Conservation (phyloP, 2,113 vertebrate genomes). For the Accipiter cooperii region DNA sequence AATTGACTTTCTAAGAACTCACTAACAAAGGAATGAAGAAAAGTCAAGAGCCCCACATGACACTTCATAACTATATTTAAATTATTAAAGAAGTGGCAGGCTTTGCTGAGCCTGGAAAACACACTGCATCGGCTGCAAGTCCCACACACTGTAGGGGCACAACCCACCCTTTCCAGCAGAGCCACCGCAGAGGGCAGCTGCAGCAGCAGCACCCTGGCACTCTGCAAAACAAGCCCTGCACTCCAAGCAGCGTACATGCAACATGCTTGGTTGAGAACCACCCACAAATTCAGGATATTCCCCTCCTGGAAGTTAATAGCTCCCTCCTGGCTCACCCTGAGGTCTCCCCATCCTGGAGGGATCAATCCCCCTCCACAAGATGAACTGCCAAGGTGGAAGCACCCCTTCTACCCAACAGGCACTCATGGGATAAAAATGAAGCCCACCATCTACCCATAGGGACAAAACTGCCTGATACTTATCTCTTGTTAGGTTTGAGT, state of each 20-base stretch:
- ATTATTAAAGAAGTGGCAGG: background rate
- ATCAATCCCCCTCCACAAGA: background rate
- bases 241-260: background rate
- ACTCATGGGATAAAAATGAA: background rate
- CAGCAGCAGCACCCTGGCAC: background rate
- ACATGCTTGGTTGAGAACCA: fast-evolving
- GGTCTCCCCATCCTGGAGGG: background rate
- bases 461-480: background rate
- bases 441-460: background rate
- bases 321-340: background rate
- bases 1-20: background rate
- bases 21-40: background rate
- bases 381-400: background rate
- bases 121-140: background rate
- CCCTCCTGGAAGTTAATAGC: background rate
- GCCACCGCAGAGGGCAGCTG: background rate
- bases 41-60: background rate
- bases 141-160: background rate
- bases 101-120: background rate
- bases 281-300: background rate
- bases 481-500: background rate
- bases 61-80: background rate
- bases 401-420: background rate
- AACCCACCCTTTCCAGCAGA: background rate
- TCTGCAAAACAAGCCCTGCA: background rate